phyloP scores from a whole-genome alignment of 2,113 vertebrate genomes.

The Hemibagrus wyckioides region DNA sequence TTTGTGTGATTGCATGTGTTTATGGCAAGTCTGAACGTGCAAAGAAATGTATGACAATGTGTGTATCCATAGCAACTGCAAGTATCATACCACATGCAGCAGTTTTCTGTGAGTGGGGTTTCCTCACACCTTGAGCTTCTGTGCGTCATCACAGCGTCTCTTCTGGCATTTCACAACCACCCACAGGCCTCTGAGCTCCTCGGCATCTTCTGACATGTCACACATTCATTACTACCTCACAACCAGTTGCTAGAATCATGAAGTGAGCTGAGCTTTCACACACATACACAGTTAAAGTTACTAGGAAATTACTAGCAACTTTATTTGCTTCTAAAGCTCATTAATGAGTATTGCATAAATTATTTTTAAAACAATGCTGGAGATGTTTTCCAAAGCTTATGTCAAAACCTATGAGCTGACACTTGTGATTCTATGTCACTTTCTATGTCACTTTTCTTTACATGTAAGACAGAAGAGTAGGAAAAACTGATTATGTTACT shows the following conservation, averaged over 20 bases:
- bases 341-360: neutral
- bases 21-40: conserved; percentile 36
- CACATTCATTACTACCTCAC: conserved; percentile 50
- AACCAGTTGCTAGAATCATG: neutral
- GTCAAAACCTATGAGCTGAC: neutral
- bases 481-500: too few species aligned
- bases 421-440: neutral
- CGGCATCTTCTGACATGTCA: conserved; percentile 40
- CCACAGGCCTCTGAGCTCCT: conserved; percentile 3
- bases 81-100: neutral
- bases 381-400: neutral
- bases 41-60: conserved; percentile 23
- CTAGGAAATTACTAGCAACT: neutral
- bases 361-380: neutral
- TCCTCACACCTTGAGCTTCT: conserved; percentile 58
- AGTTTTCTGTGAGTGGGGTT: conserved; percentile 58
- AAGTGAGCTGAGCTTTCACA: neutral
- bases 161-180: conserved; percentile 39
- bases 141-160: conserved; percentile 48
- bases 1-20: neutral
- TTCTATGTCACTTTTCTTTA: neutral
- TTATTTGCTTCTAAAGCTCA: neutral
- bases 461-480: neutral
- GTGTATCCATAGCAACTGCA: conserved; percentile 38
- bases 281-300: neutral